phyloP scores from a whole-genome alignment of 2,113 vertebrate genomes.

The Passer montanus region DNA sequence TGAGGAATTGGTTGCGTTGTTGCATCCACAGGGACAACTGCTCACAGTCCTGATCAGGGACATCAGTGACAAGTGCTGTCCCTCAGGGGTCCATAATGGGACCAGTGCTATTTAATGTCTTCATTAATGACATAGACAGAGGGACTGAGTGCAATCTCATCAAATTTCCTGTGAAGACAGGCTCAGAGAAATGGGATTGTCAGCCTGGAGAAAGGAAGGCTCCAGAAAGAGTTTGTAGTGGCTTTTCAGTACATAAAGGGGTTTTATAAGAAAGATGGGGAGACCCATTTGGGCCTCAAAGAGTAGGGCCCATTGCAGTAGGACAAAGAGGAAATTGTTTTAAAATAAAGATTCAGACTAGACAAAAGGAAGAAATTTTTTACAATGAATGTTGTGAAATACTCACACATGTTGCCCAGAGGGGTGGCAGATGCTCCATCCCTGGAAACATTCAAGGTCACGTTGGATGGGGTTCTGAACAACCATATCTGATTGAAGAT shows the following conservation, averaged over 20 bases:
- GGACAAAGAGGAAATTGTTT: not conserved
- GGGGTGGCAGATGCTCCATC: not conserved
- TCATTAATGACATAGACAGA: not conserved
- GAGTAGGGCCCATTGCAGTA: not conserved
- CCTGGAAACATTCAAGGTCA: not conserved
- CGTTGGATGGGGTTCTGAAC: not conserved
- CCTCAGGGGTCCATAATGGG: rapidly evolving
- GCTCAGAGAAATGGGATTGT: not conserved
- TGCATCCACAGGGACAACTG: rapidly evolving
- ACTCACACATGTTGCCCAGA: not conserved
- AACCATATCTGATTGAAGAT: not conserved
- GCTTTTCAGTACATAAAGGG: not conserved
- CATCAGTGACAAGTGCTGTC: not conserved
- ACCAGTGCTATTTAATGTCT: not conserved
- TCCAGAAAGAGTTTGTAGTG: not conserved
- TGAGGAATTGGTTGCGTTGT: not conserved
- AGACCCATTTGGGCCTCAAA: not conserved
- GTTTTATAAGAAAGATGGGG: not conserved
- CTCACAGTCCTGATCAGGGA: not conserved
- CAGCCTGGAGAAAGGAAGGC: not conserved
- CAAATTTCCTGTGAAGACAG: not conserved
- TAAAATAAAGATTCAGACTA: not conserved
- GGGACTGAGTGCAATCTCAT: not conserved
- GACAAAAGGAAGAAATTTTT: not conserved
- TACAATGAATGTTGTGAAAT: not conserved